phyloP scores from a whole-genome alignment of 2,888 invertebrate genomes.

The Gisinianus flammeolus region DNA sequence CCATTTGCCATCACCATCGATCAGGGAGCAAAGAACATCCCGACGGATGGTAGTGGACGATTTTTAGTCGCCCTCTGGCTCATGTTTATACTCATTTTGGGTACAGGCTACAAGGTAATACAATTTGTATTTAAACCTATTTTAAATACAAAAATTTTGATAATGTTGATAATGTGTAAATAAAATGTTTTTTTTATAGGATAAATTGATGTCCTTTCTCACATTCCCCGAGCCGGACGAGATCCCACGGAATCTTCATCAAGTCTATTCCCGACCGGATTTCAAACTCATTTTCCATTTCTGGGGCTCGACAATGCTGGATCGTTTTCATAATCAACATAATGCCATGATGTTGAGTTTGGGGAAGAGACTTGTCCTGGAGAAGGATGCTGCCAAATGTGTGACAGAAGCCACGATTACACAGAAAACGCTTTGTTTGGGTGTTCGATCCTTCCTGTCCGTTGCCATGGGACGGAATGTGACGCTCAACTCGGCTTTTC shows the following conservation, averaged over 20 bases:
- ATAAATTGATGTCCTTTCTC: constrained; percentile 18
- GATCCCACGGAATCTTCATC: constrained; percentile 18
- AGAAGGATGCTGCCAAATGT: constrained; percentile 23
- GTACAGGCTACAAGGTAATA: constrained; percentile 29
- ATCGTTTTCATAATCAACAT: constrained; percentile 19
- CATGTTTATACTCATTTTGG: not conserved
- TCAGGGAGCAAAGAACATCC: not conserved
- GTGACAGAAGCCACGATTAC: constrained; percentile 18
- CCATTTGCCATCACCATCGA: constrained; percentile 16
- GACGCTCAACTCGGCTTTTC: constrained; percentile 26
- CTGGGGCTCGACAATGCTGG: constrained; percentile 35
- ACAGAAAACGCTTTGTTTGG: constrained; percentile 16
- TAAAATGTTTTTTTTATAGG: too few species aligned
- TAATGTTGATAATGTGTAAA: too few species aligned
- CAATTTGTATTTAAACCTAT: too few species aligned
- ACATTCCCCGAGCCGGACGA: constrained; percentile 24
- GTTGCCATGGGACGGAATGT: constrained; percentile 22
- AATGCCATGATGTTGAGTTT: constrained; percentile 27
- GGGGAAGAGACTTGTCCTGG: not conserved
- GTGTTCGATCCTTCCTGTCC: constrained; percentile 21
- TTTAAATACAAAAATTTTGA: too few species aligned
- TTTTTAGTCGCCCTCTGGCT: constrained; percentile 5
- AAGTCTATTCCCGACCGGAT: constrained; percentile 17
- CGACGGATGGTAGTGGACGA: not conserved
- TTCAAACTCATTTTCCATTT: constrained; percentile 30